Evolutionary conservation across 1,140 invertebrate species (phyloP).

Genomic region (Potamilus streckersoni): DNA sequence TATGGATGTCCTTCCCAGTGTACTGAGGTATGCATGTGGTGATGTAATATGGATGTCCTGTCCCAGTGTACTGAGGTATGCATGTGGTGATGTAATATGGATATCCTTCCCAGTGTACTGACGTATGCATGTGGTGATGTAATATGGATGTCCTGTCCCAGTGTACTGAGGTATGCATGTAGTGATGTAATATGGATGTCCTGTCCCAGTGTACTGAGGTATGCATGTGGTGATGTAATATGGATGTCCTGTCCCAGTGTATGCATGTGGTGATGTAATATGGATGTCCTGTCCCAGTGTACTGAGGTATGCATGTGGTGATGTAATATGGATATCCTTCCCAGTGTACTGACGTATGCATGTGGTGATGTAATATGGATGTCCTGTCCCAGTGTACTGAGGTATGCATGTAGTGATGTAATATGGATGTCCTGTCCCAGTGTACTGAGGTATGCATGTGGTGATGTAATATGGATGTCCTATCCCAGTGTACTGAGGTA

Average conservation of each 20-base stretch:
- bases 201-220: not conserved
- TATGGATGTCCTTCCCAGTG: no score
- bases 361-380: not conserved
- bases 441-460: not conserved
- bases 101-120: not conserved
- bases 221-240: not conserved
- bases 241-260: slow-evolving; percentile 45
- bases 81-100: not conserved
- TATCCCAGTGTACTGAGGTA: not conserved
- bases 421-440: no score
- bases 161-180: slow-evolving; percentile 44
- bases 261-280: not conserved
- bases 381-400: no score
- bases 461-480: not conserved
- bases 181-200: not conserved
- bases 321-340: not conserved
- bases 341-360: not conserved
- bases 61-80: slow-evolving; percentile 55
- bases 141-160: slow-evolving; percentile 41
- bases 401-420: not conserved
- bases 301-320: not conserved
- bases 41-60: slow-evolving; percentile 21
- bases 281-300: not conserved
- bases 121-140: not conserved
- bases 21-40: not conserved